Evolutionary conservation across 2,797 vertebrate species (phyloP), one percentile per base, ranked within the genome.

Genomic region (Cryptoblepharus egeriae): DNA sequence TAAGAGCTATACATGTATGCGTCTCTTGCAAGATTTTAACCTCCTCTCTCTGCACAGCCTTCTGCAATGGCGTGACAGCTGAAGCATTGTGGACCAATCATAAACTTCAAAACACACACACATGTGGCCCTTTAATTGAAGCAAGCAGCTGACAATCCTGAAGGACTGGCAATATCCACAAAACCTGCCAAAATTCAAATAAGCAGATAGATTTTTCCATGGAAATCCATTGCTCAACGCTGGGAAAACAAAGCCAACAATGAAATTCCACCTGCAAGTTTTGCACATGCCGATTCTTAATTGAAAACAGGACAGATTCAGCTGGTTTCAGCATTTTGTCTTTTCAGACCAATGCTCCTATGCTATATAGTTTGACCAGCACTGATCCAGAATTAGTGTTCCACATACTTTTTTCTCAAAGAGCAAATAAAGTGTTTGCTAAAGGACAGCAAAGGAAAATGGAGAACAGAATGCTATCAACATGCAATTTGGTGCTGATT

Each of bases 131-230:
- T 77, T n/a, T 42, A 77, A 77, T 1, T 26, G 67, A 83, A 71
- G 35, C 68, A 72, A 77, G 49, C 79, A 57, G 28, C 45, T 24
- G 58, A 71, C 5, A 52, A n/a, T 61, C 35, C 61, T 37, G 67
- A 82, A 72, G 28, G 42, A 55, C 6, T 32, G 7, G 52, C 80
- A 75, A 11, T 20, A 70, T 35, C 35, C 64, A 52, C 28, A 5
- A 20, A 77, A 57, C n/a, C 22, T 42, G 75, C 58, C 45, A 77
- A 83, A 77, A 64, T 83, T 52, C 68, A 71, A 77, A 42, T 18
- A 42, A 39, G 45, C 55, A 77, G 32, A 26, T 64, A 28, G 68
- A 64, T 71, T 55, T 74, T 83, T 52, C 42, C 18, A 71, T 52
- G 10, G 58, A 77, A 77, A 69, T 72, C 75, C 58, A 55, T 26